Evolutionary conservation across 2,797 vertebrate genomes (phyloP).

Genomic region (Hyperoplus immaculatus): DNA sequence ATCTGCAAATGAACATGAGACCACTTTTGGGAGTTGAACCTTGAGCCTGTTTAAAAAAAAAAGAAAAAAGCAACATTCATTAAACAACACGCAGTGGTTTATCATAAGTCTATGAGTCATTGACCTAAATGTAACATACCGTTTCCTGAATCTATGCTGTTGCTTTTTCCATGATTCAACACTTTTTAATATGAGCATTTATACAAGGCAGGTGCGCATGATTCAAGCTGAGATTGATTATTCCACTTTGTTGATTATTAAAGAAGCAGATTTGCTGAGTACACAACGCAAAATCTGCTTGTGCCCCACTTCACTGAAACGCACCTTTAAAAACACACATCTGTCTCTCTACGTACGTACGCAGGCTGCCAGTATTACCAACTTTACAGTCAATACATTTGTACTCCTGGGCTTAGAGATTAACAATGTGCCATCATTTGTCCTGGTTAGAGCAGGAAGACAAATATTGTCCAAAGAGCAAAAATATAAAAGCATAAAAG

Average conservation of each 20-base stretch:
- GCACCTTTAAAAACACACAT: slow-evolving; percentile 43
- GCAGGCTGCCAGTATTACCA: slow-evolving; percentile 12
- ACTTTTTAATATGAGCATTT: slow-evolving; percentile 9
- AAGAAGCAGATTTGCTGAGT: slow-evolving; percentile 7
- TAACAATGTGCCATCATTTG: slow-evolving; percentile 21
- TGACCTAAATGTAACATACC: slow-evolving; percentile 12
- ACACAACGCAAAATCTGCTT: slow-evolving; percentile 18
- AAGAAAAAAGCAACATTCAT: background rate
- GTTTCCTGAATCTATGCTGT: slow-evolving; percentile 21
- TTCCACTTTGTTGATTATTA: slow-evolving; percentile 21
- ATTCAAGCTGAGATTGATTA: slow-evolving; percentile 30
- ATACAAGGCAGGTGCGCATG: slow-evolving; percentile 22
- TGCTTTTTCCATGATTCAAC: slow-evolving; percentile 35
- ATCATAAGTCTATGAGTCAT: slow-evolving; percentile 1
- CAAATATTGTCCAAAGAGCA: background rate
- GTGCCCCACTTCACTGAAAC: slow-evolving; percentile 6
- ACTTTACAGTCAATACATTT: slow-evolving; percentile 22
- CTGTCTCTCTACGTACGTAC: slow-evolving; percentile 8
- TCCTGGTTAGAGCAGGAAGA: slow-evolving; percentile 19
- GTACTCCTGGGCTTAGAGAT: slow-evolving; percentile 8
- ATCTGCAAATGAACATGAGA: no score
- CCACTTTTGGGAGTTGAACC: background rate
- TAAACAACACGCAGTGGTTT: background rate
- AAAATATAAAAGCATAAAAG: background rate
- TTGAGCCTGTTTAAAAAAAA: slow-evolving; percentile 3